A percentile compares a stretch with the other conserved stretches of the same genome.
These are phyloP conservation scores for Chiropotes sagulatus DNA, from an alignment of 2,797 vertebrate species.

Conservation along the genomic window DNA sequence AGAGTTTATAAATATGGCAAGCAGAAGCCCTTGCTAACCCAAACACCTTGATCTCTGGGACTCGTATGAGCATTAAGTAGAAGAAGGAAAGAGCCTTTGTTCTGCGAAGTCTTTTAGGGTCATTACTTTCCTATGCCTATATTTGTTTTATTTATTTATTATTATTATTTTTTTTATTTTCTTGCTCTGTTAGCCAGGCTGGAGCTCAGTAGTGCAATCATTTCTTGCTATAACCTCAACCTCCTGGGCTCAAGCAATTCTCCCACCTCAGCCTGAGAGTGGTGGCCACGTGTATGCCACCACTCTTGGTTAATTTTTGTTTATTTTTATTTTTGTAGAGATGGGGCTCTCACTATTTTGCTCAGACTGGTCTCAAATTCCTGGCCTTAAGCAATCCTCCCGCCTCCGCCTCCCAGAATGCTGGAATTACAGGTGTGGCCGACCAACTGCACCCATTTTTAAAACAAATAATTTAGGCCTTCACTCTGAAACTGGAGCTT, in stretches of 20 bases:
- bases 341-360: not conserved
- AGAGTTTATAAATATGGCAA: not conserved
- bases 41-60: not conserved
- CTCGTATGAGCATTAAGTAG: not conserved
- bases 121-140: not conserved
- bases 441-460: not conserved
- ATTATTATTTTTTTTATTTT: not conserved
- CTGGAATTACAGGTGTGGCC: not conserved
- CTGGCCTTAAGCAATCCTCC: not conserved
- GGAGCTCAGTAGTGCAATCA: not conserved
- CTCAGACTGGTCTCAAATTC: not conserved
- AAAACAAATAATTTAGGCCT: not conserved
- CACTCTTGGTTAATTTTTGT: not conserved
- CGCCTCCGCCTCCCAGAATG: not conserved
- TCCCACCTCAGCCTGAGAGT: not conserved
- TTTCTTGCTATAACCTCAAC: not conserved
- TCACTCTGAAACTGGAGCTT: not conserved
- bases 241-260: not conserved
- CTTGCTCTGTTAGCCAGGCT: not conserved
- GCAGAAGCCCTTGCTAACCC: constrained; percentile 2
- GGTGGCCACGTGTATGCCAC: not conserved
- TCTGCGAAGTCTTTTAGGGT: not conserved
- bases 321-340: not conserved
- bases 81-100: not conserved
- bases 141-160: not conserved